phyloP scores from a whole-genome alignment of 2,888 invertebrate species.

The Gryllus longicercus region DNA sequence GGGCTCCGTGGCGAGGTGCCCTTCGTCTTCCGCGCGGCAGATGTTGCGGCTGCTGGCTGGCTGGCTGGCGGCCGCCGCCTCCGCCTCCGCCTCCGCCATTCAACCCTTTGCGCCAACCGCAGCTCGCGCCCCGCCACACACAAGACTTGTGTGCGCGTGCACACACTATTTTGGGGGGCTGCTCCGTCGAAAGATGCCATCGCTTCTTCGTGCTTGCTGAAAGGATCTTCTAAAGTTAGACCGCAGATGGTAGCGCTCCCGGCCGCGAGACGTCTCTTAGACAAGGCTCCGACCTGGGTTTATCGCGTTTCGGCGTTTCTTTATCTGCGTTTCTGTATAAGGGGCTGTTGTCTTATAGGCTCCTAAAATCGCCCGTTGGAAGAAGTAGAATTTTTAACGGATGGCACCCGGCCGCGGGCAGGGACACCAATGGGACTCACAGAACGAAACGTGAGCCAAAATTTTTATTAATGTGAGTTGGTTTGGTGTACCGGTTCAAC shows the following conservation, averaged over 20 bases:
- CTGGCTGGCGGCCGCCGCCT: background rate
- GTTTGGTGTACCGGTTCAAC: background rate
- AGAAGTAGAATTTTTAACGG: background rate
- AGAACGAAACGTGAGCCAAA: background rate
- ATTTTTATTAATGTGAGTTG: background rate
- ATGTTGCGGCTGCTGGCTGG: constrained; percentile 17
- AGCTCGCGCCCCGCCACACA: background rate
- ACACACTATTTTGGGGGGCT: background rate
- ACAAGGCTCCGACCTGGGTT: background rate
- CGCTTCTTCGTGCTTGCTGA: background rate
- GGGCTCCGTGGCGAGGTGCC: too few relatives aligned
- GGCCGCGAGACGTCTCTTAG: background rate
- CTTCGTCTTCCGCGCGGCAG: background rate
- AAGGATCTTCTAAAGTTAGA: background rate
- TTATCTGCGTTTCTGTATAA: background rate
- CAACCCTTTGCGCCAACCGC: constrained; percentile 6
- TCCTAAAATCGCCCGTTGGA: background rate
- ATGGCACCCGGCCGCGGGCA: background rate
- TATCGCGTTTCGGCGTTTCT: background rate
- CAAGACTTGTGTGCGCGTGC: background rate
- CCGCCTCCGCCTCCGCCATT: background rate
- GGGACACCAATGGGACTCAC: background rate
- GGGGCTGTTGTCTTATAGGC: background rate
- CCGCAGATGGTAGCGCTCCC: background rate
- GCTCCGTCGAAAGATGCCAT: background rate